phyloP scores from a whole-genome alignment of 2,113 vertebrate species.

The Syngnathus scovelli region DNA sequence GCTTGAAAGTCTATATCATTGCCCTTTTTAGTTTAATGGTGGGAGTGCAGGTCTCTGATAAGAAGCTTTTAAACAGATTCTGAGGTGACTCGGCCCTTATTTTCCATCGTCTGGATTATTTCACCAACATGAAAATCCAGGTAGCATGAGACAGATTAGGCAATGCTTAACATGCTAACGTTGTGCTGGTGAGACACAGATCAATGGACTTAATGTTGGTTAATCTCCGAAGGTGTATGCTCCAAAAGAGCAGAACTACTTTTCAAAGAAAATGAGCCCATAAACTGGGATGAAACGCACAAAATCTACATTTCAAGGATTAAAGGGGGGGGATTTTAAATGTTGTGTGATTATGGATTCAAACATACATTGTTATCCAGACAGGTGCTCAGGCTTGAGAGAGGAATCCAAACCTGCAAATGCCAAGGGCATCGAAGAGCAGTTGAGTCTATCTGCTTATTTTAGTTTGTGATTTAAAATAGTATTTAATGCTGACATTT shows the following conservation, averaged over 20 bases:
- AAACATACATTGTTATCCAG: slow-evolving; percentile 62
- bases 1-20: slow-evolving; percentile 62
- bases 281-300: slow-evolving; percentile 45
- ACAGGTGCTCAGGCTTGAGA: slow-evolving; percentile 52
- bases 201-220: slow-evolving; percentile 62
- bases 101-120: slow-evolving; percentile 59
- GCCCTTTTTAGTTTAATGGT: slow-evolving; percentile 44
- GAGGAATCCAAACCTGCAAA: slow-evolving; percentile 21
- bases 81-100: slow-evolving; percentile 52
- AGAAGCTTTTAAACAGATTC: slow-evolving; percentile 65
- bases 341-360: slow-evolving; percentile 54
- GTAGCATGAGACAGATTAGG: slow-evolving; percentile 69
- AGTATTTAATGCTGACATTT: slow-evolving; percentile 7
- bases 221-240: slow-evolving; percentile 61
- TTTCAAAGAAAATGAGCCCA: slow-evolving; percentile 53
- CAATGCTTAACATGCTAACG: slow-evolving; percentile 57
- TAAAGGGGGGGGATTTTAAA: slow-evolving; percentile 52
- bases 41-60: slow-evolving; percentile 57
- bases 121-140: slow-evolving; percentile 69
- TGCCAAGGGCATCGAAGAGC: slow-evolving; percentile 46
- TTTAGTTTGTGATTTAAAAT: slow-evolving; percentile 19
- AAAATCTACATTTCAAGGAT: slow-evolving; percentile 62
- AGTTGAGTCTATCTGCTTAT: slow-evolving; percentile 12
- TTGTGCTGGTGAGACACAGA: slow-evolving; percentile 59
- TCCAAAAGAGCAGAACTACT: slow-evolving; percentile 41